Conservation (phyloP, 2,888 invertebrate genomes). For the Drosophila macrospina region DNA sequence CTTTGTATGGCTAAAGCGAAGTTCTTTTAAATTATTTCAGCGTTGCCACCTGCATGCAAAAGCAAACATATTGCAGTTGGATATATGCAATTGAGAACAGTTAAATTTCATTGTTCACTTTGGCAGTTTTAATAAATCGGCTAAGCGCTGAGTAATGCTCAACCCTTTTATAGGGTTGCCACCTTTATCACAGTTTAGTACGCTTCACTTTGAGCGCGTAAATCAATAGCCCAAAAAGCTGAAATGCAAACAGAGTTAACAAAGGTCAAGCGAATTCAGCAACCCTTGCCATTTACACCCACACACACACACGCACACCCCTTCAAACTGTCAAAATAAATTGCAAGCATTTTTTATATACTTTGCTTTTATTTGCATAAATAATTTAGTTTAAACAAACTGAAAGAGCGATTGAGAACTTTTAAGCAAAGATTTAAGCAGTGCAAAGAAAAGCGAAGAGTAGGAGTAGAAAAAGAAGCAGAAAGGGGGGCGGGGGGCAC, state of each 20-base stretch:
- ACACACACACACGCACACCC: constrained; percentile 21
- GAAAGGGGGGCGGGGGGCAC: constrained; percentile 1
- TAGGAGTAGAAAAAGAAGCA: not conserved
- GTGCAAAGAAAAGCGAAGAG: not conserved
- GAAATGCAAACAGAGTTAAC: constrained; percentile 66
- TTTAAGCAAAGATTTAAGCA: constrained; percentile 33
- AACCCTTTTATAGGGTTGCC: constrained; percentile 12
- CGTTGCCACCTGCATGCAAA: not conserved
- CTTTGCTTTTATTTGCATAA: constrained; percentile 70
- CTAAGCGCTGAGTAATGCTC: not conserved
- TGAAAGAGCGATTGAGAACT: constrained; percentile 62
- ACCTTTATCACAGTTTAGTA: constrained; percentile 8
- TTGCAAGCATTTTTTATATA: constrained; percentile 54
- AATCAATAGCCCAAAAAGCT: constrained; percentile 53
- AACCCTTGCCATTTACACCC: constrained; percentile 57
- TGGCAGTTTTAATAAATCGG: constrained; percentile 7
- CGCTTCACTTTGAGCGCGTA: constrained; percentile 32
- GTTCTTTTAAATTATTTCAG: too few relatives aligned
- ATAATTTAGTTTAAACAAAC: constrained; percentile 80
- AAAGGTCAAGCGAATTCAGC: constrained; percentile 56
- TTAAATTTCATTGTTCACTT: not conserved
- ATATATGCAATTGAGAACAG: not conserved
- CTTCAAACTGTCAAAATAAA: constrained; percentile 58
- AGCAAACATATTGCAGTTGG: not conserved
- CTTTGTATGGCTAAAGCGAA: too few relatives aligned